Evolutionary conservation across 2,797 vertebrate species (phyloP).

Genomic region (Setipinna tenuifilis): DNA sequence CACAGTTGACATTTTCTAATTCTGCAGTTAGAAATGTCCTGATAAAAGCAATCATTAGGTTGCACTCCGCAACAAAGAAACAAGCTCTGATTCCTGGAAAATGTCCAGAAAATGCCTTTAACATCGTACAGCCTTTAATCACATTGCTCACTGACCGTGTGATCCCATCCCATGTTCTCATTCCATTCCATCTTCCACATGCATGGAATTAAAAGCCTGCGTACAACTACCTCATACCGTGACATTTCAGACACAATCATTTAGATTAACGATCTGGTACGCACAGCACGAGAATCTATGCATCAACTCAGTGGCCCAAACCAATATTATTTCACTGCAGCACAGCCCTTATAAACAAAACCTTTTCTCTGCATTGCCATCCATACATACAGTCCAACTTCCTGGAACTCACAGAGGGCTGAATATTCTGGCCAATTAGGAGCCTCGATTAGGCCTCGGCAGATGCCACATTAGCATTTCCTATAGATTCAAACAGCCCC

Average conservation of each 20-base stretch:
- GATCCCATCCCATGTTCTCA: too few relatives aligned
- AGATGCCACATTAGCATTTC: not conserved
- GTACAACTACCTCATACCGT: not conserved
- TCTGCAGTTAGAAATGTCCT: too few relatives aligned
- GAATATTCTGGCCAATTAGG: not conserved
- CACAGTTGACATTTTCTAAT: too few relatives aligned
- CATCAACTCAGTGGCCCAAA: slow-evolving; percentile 9
- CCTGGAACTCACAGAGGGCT: not conserved
- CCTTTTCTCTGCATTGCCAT: too few relatives aligned
- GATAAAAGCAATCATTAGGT: too few relatives aligned
- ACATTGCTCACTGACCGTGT: too few relatives aligned
- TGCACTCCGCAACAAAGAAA: too few relatives aligned
- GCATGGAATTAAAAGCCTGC: not conserved
- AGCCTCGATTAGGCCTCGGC: not conserved
- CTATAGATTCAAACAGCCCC: not conserved
- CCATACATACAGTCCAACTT: not conserved
- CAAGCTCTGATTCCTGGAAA: too few relatives aligned
- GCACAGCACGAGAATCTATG: not conserved
- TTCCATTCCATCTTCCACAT: too few relatives aligned
- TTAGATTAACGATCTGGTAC: not conserved
- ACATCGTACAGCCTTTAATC: too few relatives aligned
- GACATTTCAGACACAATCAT: not conserved
- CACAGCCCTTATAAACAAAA: not conserved
- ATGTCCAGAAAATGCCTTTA: too few relatives aligned
- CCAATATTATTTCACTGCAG: not conserved